Percentiles rank a stretch among this genome's conserved stretches.
Evolutionary conservation across 1,140 invertebrate genomes (phyloP).

Genomic region (Stegodyphus mimosarum): DNA sequence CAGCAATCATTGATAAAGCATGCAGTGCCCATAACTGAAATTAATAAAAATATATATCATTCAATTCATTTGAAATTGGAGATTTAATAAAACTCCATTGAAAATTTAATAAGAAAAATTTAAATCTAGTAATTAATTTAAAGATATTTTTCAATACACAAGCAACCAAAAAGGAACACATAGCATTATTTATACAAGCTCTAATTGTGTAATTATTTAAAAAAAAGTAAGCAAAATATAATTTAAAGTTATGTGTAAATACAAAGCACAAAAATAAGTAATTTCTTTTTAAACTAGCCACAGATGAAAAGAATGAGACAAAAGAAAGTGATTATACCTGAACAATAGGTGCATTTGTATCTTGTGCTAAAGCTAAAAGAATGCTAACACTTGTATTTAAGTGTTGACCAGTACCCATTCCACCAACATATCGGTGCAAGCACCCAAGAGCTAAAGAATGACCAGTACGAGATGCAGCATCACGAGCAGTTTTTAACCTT

Average conservation of each 20-base stretch:
- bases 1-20: constrained; percentile 93
- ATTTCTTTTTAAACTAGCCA: no score
- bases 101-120: no score
- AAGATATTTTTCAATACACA: no score
- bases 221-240: no score
- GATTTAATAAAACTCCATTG: no score
- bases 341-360: constrained; percentile 87
- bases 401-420: constrained; percentile 91
- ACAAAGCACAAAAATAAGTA: no score
- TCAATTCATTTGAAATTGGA: no score
- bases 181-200: not conserved
- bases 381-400: constrained; percentile 94
- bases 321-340: constrained; percentile 74
- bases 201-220: no score
- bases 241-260: no score
- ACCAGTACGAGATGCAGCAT: constrained; percentile 89
- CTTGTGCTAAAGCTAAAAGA: constrained; percentile 92
- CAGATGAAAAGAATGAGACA: no score
- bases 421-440: constrained; percentile 87
- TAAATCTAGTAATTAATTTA: no score
- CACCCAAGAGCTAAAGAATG: constrained; percentile 93
- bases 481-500: constrained; percentile 83
- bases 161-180: not conserved
- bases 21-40: constrained; percentile 93
- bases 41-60: not conserved